Evolutionary conservation across 2,888 invertebrate genomes (phyloP).

Genomic region (Dichetophora obliterata): DNA sequence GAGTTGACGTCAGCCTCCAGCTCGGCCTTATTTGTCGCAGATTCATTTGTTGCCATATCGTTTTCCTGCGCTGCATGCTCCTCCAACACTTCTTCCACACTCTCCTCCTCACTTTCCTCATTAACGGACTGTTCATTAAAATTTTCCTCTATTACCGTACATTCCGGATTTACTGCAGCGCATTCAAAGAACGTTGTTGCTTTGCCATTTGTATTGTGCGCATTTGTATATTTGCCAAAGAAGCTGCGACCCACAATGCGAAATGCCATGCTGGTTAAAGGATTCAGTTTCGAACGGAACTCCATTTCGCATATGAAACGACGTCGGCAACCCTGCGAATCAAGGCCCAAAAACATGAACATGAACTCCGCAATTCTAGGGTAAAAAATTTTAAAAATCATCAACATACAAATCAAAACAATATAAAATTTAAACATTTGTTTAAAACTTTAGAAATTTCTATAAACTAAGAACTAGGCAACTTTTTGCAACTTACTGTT

Average conservation of each 20-base stretch:
- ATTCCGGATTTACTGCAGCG: constrained; percentile 63
- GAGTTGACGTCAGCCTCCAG: not conserved
- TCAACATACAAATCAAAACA: no score
- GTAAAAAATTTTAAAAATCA: not conserved
- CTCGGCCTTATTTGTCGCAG: not conserved
- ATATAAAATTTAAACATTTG: no score
- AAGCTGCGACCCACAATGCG: constrained; percentile 66
- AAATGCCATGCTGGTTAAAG: constrained; percentile 66
- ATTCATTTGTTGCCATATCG: not conserved
- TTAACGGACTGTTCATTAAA: constrained; percentile 17
- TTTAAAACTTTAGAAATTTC: no score
- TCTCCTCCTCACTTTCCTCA: constrained; percentile 32
- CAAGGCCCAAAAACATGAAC: constrained; percentile 67
- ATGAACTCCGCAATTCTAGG: constrained; percentile 66
- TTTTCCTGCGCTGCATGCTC: not conserved
- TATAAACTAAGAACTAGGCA: no score
- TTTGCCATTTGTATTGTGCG: constrained; percentile 55
- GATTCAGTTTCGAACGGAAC: constrained; percentile 67
- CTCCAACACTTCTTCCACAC: not conserved
- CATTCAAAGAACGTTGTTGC: constrained; percentile 65
- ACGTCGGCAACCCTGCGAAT: constrained; percentile 69
- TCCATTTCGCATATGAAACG: constrained; percentile 72
- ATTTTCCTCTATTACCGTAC: constrained; percentile 59
- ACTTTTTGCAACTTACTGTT: constrained; percentile 56
- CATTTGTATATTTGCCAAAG: constrained; percentile 64